phyloP scores from a whole-genome alignment of 2,888 invertebrate species.

The Lamproptera curius region DNA sequence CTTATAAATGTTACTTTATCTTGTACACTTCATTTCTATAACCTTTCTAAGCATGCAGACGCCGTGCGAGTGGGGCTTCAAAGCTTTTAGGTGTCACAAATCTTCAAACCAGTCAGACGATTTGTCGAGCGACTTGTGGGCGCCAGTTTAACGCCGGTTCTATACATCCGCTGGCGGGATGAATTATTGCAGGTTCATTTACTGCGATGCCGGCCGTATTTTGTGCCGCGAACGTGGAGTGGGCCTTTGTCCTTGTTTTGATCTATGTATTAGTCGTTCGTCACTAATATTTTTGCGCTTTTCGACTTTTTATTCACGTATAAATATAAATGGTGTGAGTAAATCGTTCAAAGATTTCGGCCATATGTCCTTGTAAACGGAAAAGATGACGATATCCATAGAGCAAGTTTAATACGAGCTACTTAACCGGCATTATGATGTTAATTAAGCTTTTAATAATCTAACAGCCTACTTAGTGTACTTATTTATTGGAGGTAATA shows the following conservation, averaged over 20 bases:
- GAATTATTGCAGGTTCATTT: constrained; percentile 65
- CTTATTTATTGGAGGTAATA: too few relatives aligned
- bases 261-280: constrained; percentile 7
- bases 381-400: too few relatives aligned
- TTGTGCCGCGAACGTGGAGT: constrained; percentile 46
- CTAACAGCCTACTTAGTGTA: too few relatives aligned
- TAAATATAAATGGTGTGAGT: too few relatives aligned
- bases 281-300: constrained; percentile 1
- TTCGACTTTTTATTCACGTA: background rate
- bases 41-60: background rate
- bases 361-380: too few relatives aligned
- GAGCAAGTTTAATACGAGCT: too few relatives aligned
- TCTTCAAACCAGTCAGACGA: constrained; percentile 16
- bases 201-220: constrained; percentile 43
- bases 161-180: constrained; percentile 29
- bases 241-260: constrained; percentile 35
- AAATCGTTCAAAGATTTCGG: too few relatives aligned
- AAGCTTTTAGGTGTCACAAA: background rate
- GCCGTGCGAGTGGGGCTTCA: background rate
- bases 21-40: too few relatives aligned
- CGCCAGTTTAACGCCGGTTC: constrained; percentile 37
- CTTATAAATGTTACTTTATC: too few relatives aligned
- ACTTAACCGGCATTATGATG: too few relatives aligned
- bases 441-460: too few relatives aligned
- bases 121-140: constrained; percentile 29